Conservation (phyloP, 2,888 invertebrate genomes). For the Mythimna lalbum region DNA sequence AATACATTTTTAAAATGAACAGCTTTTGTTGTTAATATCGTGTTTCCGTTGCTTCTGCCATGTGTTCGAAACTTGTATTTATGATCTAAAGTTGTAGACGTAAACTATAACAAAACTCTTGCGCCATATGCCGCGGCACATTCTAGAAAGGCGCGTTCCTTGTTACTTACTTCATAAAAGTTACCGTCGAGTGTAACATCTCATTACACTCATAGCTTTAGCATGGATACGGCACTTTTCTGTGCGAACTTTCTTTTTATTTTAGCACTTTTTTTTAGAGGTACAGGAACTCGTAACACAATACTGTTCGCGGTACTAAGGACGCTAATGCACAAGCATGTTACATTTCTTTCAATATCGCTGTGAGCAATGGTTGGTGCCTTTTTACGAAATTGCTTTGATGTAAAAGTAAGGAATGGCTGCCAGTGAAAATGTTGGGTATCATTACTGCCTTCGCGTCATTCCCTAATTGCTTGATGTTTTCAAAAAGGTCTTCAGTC, state of each 20-base stretch:
- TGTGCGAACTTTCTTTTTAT: conserved; percentile 72
- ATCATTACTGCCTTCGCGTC: conserved; percentile 18
- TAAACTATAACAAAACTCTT: conserved; percentile 63
- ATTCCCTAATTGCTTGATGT: conserved; percentile 23
- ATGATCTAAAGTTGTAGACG: conserved; percentile 69
- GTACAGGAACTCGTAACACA: conserved; percentile 56
- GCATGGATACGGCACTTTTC: conserved; percentile 71
- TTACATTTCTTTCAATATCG: conserved; percentile 52
- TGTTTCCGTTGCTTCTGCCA: conserved; percentile 41
- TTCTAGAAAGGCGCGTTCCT: conserved; percentile 64
- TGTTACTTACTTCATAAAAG: conserved; percentile 71
- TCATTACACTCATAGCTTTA: conserved; percentile 74
- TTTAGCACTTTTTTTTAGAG: conserved; percentile 61
- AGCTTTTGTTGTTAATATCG: conserved; percentile 33
- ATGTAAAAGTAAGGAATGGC: conserved; percentile 28
- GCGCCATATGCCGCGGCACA: conserved; percentile 64
- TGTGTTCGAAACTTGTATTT: conserved; percentile 69
- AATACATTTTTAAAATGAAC: conserved; percentile 13
- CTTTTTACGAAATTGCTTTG: conserved; percentile 51
- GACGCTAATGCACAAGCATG: conserved; percentile 50
- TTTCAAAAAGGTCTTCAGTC: conserved; percentile 1
- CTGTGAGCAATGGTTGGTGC: conserved; percentile 27
- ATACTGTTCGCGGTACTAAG: conserved; percentile 52
- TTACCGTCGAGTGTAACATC: conserved; percentile 71
- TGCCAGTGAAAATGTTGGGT: conserved; percentile 12